Conservation (phyloP, 1,140 invertebrate species). For the Pachypeltis micranthus region DNA sequence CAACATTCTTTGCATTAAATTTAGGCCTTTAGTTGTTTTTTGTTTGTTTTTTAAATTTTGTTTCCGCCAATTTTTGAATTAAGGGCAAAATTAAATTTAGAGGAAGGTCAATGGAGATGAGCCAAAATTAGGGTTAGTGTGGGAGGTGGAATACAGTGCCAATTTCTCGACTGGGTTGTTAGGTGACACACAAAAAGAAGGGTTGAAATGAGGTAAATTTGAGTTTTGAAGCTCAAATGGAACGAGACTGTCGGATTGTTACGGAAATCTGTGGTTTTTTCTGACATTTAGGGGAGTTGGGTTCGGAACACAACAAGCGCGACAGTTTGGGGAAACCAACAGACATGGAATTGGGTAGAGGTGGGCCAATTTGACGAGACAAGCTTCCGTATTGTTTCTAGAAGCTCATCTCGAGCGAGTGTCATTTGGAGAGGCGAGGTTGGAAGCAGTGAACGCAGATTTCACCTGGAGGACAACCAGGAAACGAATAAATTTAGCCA, state of each 20-base stretch:
- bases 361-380: background rate
- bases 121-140: no score
- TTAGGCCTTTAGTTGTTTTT: background rate
- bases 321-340: conserved; percentile 28
- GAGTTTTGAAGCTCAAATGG: no score
- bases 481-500: no score
- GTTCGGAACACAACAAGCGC: conserved; percentile 6
- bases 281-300: background rate
- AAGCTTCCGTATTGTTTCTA: conserved; percentile 2
- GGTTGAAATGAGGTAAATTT: no score
- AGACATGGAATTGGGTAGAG: conserved; percentile 21
- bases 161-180: no score
- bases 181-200: no score
- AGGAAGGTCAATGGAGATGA: no score
- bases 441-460: conserved; percentile 19
- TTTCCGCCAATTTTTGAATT: background rate
- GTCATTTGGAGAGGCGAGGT: conserved; percentile 19
- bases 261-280: background rate
- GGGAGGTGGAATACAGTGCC: no score
- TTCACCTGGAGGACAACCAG: conserved; percentile 10
- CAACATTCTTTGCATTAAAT: conserved; percentile 21
- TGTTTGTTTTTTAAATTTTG: background rate
- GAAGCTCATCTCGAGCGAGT: conserved; percentile 23
- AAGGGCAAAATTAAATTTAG: no score
- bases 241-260: no score